Conservation (phyloP, 2,888 invertebrate species). For the Sphaeridia pumilis region DNA sequence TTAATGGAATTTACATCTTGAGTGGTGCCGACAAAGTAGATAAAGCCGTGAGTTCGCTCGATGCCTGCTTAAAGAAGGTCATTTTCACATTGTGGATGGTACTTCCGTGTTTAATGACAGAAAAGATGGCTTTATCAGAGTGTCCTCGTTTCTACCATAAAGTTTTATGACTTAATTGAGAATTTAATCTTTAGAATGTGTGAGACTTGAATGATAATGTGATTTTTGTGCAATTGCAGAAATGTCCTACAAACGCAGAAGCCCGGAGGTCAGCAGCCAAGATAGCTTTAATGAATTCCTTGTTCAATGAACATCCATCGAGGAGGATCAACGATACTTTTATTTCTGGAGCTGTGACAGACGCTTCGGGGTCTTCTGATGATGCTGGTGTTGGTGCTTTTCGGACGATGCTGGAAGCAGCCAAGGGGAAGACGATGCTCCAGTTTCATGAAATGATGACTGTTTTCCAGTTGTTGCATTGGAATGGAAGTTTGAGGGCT, state of each 20-base stretch:
- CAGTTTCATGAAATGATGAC: constrained; percentile 96
- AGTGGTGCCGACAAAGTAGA: too few relatives aligned
- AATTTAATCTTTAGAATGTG: neutral
- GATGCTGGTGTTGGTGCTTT: constrained; percentile 53
- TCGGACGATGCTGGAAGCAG: constrained; percentile 53
- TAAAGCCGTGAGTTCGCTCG: too few relatives aligned
- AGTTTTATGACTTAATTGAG: constrained; percentile 2
- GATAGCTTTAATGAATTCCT: constrained; percentile 92
- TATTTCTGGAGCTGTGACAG: constrained; percentile 82
- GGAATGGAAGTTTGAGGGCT: constrained; percentile 92
- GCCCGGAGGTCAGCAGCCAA: constrained; percentile 87
- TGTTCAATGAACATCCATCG: constrained; percentile 91
- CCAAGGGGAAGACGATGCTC: constrained; percentile 71
- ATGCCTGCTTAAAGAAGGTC: too few relatives aligned
- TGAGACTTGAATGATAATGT: neutral
- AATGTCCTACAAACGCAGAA: constrained; percentile 89
- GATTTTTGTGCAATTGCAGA: constrained; percentile 46
- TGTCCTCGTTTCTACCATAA: neutral
- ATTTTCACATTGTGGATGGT: too few relatives aligned
- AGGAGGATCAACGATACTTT: constrained; percentile 85
- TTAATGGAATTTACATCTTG: too few relatives aligned
- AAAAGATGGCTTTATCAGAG: too few relatives aligned
- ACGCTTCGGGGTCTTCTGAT: constrained; percentile 51
- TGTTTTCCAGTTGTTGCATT: constrained; percentile 89
- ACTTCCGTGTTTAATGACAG: too few relatives aligned